These are phyloP conservation scores for Uropetala carovei DNA, from an alignment of 2,888 invertebrate species.

Conservation along the genomic window DNA sequence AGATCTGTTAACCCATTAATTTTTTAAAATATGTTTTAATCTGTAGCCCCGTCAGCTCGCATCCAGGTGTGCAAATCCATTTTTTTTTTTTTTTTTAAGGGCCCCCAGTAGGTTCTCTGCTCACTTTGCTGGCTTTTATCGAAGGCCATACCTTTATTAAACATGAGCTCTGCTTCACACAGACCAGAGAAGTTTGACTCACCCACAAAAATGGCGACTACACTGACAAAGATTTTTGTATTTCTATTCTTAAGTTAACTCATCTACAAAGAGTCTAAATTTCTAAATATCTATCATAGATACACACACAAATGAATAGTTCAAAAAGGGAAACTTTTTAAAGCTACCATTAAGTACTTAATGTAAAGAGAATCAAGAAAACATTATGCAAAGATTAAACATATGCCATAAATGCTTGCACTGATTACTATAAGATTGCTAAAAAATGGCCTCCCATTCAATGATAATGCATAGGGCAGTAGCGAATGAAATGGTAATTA, in stretches of 20 bases:
- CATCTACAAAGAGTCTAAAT: slow-evolving; percentile 10
- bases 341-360: slow-evolving; percentile 36
- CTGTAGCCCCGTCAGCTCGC: neutral
- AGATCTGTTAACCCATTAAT: neutral
- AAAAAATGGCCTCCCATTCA: slow-evolving; percentile 8
- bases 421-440: slow-evolving; percentile 47
- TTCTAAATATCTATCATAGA: slow-evolving; percentile 38
- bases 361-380: slow-evolving; percentile 38
- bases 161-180: neutral
- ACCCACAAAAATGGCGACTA: slow-evolving; percentile 21
- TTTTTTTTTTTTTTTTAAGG: neutral
- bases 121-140: neutral
- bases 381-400: slow-evolving; percentile 8
- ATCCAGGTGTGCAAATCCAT: slow-evolving; percentile 31
- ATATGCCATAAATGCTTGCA: slow-evolving; percentile 39
- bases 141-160: slow-evolving; percentile 35
- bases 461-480: neutral
- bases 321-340: neutral
- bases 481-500: slow-evolving; percentile 22
- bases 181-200: slow-evolving; percentile 27
- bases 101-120: neutral
- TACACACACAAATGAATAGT: slow-evolving; percentile 35
- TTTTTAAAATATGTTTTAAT: neutral
- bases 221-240: neutral
- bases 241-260: neutral